phyloP scores from a whole-genome alignment of 2,797 vertebrate genomes.

The Neosalanx taihuensis region DNA sequence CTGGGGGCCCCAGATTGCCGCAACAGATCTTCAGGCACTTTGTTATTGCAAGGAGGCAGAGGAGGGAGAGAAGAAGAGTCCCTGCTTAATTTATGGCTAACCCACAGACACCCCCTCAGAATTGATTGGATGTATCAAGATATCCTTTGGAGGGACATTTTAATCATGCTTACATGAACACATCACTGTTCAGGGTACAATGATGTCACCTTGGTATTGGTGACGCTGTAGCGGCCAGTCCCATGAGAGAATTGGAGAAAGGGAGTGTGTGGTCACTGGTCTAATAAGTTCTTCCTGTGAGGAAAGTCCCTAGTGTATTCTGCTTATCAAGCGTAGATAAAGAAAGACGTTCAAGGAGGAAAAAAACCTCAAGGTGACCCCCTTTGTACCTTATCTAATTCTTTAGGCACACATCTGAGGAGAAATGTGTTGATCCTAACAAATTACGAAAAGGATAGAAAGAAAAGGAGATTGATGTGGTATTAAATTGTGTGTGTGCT shows the following conservation, averaged over 20 bases:
- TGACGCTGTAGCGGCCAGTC: conserved; percentile 25
- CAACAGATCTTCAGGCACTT: conserved; percentile 23
- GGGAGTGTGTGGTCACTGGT: conserved; percentile 12
- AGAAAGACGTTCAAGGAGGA: conserved; percentile 21
- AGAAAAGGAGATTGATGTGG: conserved; percentile 4
- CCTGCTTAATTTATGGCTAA: conserved; percentile 25
- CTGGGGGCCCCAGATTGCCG: conserved; percentile 15
- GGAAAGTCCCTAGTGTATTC: conserved; percentile 36
- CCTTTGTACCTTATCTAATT: conserved; percentile 13
- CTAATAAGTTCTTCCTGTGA: conserved; percentile 22
- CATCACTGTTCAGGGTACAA: conserved; percentile 5
- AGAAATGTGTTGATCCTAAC: conserved; percentile 31
- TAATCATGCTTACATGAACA: no score
- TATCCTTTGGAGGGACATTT: not conserved
- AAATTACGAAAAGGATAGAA: conserved; percentile 29
- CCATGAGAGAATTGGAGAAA: conserved; percentile 19
- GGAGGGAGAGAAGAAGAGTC: conserved; percentile 29
- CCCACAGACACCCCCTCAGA: conserved; percentile 14
- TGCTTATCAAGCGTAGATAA: conserved; percentile 39
- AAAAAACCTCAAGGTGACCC: conserved; percentile 50
- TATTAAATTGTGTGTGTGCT: not conserved
- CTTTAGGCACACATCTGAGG: not conserved
- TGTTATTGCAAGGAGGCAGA: conserved; percentile 12
- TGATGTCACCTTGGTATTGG: conserved; percentile 11
- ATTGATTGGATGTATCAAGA: conserved; percentile 4